Evolutionary conservation across 2,888 invertebrate species (phyloP).

Genomic region (Beris chalybata): DNA sequence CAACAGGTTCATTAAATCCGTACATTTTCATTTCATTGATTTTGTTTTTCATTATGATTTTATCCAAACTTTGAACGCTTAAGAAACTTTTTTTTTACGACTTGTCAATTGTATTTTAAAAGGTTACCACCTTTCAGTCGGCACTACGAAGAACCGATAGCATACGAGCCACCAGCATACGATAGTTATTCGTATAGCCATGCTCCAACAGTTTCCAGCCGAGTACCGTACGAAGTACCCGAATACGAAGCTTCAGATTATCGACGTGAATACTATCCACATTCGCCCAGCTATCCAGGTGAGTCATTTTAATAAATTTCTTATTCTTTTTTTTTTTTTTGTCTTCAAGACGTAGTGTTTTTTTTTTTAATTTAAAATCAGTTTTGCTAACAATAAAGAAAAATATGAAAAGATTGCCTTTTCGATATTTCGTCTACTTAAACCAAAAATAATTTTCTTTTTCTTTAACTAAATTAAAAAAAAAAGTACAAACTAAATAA

Average conservation of each 20-base stretch:
- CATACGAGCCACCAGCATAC: conserved; percentile 52
- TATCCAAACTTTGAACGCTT: background rate
- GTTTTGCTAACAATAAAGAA: background rate
- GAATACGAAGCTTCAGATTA: conserved; percentile 55
- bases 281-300: conserved; percentile 54
- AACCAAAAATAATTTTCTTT: background rate
- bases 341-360: too few species aligned
- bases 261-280: conserved; percentile 54
- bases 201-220: conserved; percentile 40
- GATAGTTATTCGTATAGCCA: conserved; percentile 51
- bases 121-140: conserved; percentile 40
- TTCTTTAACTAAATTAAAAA: conserved; percentile 4
- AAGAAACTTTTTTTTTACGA: background rate
- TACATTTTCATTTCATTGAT: background rate
- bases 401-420: conserved; percentile 4
- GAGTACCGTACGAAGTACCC: conserved; percentile 50
- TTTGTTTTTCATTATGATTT: background rate
- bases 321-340: background rate
- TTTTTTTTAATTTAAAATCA: too few species aligned
- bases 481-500: conserved; percentile 5
- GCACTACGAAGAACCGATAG: conserved; percentile 52
- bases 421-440: background rate
- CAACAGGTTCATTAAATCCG: too few species aligned
- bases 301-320: conserved; percentile 22
- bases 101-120: background rate